Percentiles rank a stretch among this genome's conserved stretches.
phyloP scores from a whole-genome alignment of 2,797 vertebrate species.

The Margarornis squamiger region DNA sequence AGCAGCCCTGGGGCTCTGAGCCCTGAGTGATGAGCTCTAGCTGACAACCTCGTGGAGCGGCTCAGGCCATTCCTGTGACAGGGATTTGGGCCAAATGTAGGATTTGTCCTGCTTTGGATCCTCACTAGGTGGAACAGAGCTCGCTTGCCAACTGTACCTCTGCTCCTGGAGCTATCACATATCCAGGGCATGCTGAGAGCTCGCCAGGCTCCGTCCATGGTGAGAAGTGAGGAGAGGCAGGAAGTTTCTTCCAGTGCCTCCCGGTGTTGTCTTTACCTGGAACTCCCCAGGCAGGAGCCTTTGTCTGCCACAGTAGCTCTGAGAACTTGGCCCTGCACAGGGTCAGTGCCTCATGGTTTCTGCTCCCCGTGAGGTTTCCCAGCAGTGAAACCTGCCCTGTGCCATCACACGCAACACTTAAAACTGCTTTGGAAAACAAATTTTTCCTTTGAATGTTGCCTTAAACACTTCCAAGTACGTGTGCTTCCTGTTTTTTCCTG shows the following conservation, averaged over 20 bases:
- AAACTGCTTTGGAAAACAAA: neutral
- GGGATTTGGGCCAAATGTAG: neutral
- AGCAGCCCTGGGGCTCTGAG: neutral
- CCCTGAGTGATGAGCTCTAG: neutral
- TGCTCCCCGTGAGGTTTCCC: neutral
- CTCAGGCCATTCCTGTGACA: accelerated
- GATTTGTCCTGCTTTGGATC: neutral
- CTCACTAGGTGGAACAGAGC: neutral
- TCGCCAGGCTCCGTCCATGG: neutral
- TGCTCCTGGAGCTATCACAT: accelerated
- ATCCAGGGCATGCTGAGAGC: neutral
- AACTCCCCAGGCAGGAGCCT: neutral
- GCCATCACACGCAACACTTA: neutral
- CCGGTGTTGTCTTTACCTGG: neutral
- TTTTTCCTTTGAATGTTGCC: neutral
- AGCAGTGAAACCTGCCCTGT: neutral
- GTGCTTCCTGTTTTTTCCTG: neutral
- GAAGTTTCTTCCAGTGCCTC: neutral
- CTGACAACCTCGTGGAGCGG: neutral
- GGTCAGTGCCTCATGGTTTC: accelerated
- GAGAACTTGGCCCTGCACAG: neutral
- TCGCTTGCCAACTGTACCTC: neutral
- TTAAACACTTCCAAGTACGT: neutral
- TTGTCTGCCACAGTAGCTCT: neutral
- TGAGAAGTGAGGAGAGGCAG: neutral